phyloP scores from a whole-genome alignment of 2,797 vertebrate genomes.

The Hephaestus fuliginosus region DNA sequence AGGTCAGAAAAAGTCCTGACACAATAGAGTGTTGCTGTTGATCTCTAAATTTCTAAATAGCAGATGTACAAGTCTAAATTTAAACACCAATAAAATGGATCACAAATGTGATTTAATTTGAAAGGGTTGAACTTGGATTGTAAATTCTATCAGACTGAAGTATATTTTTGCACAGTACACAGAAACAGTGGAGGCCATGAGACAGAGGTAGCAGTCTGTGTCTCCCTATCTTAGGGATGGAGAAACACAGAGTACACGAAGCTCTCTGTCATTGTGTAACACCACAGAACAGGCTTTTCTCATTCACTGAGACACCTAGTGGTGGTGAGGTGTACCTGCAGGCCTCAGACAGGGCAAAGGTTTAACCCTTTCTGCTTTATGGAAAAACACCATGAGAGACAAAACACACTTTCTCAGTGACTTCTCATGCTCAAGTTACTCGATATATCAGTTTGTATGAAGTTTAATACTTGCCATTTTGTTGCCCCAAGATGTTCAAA shows the following conservation, averaged over 20 bases:
- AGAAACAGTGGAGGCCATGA: constrained; percentile 13
- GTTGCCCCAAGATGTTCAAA: background rate
- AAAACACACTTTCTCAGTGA: constrained; percentile 2
- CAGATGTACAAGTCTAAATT: background rate
- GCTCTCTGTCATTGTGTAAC: constrained; percentile 72
- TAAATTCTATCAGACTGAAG: constrained; percentile 1
- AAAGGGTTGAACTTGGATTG: constrained; percentile 1
- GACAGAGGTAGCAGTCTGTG: constrained; percentile 12
- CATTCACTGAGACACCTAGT: constrained; percentile 84
- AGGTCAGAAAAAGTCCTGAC: constrained; percentile 86
- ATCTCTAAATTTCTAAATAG: background rate
- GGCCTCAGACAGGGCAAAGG: background rate
- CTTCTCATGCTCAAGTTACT: background rate
- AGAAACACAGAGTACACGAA: constrained; percentile 27
- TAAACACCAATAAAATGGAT: background rate
- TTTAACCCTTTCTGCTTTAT: constrained; percentile 65
- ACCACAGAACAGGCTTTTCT: constrained; percentile 54
- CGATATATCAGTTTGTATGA: background rate
- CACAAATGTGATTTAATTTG: background rate
- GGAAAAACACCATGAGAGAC: constrained; percentile 67
- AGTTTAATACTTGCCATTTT: background rate
- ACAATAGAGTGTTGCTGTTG: background rate
- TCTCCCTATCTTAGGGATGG: constrained; percentile 24
- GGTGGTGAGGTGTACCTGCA: constrained; percentile 69
- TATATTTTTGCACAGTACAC: background rate